Evolutionary conservation across 2,888 invertebrate genomes (phyloP), one percentile per base, ranked within the genome.

Genomic region (Xanthorhoe spadicearia): DNA sequence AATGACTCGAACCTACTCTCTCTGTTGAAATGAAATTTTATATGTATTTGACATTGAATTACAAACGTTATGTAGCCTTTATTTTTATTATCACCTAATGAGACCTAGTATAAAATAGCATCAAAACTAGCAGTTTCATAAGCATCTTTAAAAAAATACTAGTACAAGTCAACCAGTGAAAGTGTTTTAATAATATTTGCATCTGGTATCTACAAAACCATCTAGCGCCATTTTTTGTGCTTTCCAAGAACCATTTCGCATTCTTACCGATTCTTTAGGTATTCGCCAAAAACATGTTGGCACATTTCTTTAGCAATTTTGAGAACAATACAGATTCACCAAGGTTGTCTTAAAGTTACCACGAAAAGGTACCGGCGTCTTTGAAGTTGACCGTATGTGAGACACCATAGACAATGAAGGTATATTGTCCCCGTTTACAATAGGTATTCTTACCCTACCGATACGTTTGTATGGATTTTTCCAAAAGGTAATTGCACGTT

Each of bases 351-450:
- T 23, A 61, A 66, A 55, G 50, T 70, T 77, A 74, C 69, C 8
- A 18, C 68, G 73, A 75, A 80, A 78, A 75, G 68, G 15, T 60
- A 61, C 43, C 77, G 81, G 80, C 61, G 18, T 56, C 50, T 86
- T 84, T 86, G 76, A 83, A 79, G 80, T 76, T 68, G 62, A 70
- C 76, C 85, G 84, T 84, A 79, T 88, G 88, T 88, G 86, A 79
- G 80, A 83, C 82, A 81, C 55, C n/a, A 77, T 80, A 76, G 77
- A 80, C 72, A 82, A 77, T 77, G 71, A 72, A 61, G 66, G 65
- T 66, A 66, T 69, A 77, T 70, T 64, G 71, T 69, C 70, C 72
- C 72, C 64, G 64, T 65, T 23, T 65, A 88, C 83, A 89, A 88
- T 81, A 65, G 81, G 71, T 13, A 51, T 61, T 66, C 63, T 74